Conservation (phyloP, 2,888 invertebrate genomes). For the Ornithoptera priamus region DNA sequence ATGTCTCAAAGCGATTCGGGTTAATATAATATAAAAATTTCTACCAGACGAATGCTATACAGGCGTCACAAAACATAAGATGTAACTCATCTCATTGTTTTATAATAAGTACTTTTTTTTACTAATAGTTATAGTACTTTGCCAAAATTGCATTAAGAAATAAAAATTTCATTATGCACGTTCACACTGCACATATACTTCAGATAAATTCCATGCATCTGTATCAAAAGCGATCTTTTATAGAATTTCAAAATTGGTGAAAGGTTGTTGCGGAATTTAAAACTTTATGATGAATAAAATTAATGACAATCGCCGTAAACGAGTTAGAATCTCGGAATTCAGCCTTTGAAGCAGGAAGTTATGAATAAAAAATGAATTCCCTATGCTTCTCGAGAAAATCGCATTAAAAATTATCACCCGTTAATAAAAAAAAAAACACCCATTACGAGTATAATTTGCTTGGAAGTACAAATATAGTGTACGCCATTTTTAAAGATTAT, state of each 20-base stretch:
- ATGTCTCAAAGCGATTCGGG: too few species aligned
- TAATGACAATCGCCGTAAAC: constrained; percentile 38
- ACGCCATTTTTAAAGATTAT: too few species aligned
- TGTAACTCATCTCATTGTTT: too few species aligned
- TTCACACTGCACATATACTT: too few species aligned
- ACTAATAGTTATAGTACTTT: too few species aligned
- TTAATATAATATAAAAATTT: too few species aligned
- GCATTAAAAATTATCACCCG: constrained; percentile 62
- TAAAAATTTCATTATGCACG: too few species aligned
- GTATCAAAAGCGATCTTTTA: neutral
- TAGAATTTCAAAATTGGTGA: neutral
- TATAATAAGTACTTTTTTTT: too few species aligned
- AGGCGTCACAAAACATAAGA: too few species aligned
- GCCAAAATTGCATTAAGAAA: too few species aligned
- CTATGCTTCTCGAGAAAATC: constrained; percentile 76
- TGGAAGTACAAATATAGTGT: too few species aligned
- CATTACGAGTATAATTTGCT: neutral
- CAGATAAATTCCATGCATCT: neutral
- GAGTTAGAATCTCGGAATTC: constrained; percentile 68
- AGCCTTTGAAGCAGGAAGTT: constrained; percentile 76
- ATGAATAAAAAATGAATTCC: constrained; percentile 77
- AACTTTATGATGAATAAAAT: constrained; percentile 25
- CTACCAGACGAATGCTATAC: too few species aligned
- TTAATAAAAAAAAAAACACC: neutral
- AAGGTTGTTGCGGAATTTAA: constrained; percentile 2